Evolutionary conservation across 2,888 invertebrate species (phyloP), one percentile per base, ranked within the genome.

Genomic region (Drosophila kuntzei): DNA sequence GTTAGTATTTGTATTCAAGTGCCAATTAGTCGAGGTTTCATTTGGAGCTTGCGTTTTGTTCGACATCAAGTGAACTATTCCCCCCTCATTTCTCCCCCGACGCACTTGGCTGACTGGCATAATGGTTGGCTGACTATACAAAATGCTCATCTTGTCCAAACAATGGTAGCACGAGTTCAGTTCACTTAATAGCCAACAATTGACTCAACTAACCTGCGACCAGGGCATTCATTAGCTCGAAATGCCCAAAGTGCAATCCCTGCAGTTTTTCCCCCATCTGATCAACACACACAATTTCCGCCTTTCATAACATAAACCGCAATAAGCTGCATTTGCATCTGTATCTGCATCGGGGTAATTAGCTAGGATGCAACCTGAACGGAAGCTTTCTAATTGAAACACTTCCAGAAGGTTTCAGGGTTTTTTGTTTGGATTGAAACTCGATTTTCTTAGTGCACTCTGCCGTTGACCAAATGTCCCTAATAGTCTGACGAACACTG

Each of bases 21-120:
- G 73, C 81, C 85, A 86, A 86, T 86, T 86, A 86, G 85, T 58
- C 49, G 73, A 54, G 87, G 69, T 76, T 72, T 67, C 70, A 70
- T 68, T 76, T 54, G 71, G 54, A 50, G 22, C 25, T 49, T 51
- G 57, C 27, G 43, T 68, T 64, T 65, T 61, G 80, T 63, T 72
- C 47, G 39, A 51, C n/a, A 53, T 49, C 55, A 55, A 67, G 72
- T 61, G 49, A 59, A 22, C 25, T 20, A 12, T 27, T 3, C 22
- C 12, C 20, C 39, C 20, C 41, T n/a, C 11, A 12, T 12, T 4
- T n/a, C 14, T 3, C 20, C 22, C 6, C 12, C 32, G n/a, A 11
- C 4, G 12, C n/a, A 14, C 20, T 34, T 22, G 39, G 5, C 46
- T 29, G 41, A 1, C 61, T 53, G 29, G 18, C 16, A 43, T 58